phyloP scores from a whole-genome alignment of 2,113 vertebrate genomes.

The Dasypus novemcinctus region DNA sequence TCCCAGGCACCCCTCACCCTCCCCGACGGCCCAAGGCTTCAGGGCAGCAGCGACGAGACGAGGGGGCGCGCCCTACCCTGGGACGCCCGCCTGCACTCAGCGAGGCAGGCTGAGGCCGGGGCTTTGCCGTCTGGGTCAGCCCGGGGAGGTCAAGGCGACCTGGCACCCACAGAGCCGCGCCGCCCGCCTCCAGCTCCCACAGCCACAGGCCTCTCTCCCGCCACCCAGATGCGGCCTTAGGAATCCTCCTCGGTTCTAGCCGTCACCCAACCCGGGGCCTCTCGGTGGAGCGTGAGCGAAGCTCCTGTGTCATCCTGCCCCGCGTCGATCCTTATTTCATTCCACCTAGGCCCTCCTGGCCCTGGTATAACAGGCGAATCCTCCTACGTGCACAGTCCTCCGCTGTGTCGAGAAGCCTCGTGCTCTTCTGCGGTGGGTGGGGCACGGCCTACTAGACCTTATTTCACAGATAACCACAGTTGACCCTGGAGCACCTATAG shows the following conservation, averaged over 20 bases:
- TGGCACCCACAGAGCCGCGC: not conserved
- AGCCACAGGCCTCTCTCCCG: not conserved
- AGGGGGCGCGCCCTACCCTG: not conserved
- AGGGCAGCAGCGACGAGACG: not conserved
- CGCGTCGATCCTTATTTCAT: not conserved
- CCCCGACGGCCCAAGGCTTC: not conserved
- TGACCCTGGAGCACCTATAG: not conserved
- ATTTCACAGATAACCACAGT: not conserved
- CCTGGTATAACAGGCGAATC: not conserved
- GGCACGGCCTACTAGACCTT: not conserved
- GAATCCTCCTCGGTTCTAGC: not conserved
- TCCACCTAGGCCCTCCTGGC: not conserved
- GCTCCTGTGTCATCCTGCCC: not conserved
- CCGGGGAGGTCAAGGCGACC: not conserved
- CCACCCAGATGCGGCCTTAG: fast-evolving
- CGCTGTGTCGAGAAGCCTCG: not conserved
- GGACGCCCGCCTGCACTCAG: not conserved
- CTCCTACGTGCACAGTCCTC: fast-evolving
- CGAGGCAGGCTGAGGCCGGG: not conserved
- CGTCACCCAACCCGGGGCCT: not conserved
- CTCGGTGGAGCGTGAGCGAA: fast-evolving
- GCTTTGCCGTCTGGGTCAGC: not conserved
- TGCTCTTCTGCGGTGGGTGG: not conserved
- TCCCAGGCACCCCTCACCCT: not conserved
- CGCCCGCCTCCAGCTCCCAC: not conserved